Conservation (phyloP, 2,113 vertebrate genomes). For the Onychostoma macrolepis region DNA sequence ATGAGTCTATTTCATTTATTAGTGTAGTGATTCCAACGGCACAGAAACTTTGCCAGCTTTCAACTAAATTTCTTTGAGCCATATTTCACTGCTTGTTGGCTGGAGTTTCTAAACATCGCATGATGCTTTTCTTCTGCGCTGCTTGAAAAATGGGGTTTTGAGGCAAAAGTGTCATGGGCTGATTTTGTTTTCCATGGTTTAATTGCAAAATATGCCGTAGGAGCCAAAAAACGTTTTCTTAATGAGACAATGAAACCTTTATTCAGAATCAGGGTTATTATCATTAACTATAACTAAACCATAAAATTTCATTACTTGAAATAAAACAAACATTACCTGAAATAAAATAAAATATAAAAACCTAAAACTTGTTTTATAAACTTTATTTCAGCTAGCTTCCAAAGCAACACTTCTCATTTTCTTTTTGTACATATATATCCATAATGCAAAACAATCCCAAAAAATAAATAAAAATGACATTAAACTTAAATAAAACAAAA, state of each 20-base stretch:
- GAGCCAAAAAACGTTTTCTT: neutral
- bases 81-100: constrained; percentile 50
- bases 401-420: neutral
- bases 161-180: constrained; percentile 39
- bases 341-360: neutral
- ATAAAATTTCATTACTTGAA: neutral
- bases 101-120: constrained; percentile 41
- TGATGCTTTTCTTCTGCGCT: constrained; percentile 48
- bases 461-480: neutral
- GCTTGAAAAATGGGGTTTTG: constrained; percentile 46
- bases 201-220: neutral
- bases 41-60: constrained; percentile 52
- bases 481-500: neutral
- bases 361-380: neutral
- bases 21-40: constrained; percentile 49
- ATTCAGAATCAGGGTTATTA: neutral
- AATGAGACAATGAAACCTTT: neutral
- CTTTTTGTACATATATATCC: neutral
- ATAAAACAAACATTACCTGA: neutral
- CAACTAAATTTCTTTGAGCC: constrained; percentile 46
- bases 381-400: neutral
- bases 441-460: neutral
- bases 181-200: constrained; percentile 29
- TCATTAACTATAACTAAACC: neutral
- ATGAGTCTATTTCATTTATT: constrained; percentile 61